Conservation (phyloP, 1,140 invertebrate genomes). For the Maconellicoccus hirsutus region DNA sequence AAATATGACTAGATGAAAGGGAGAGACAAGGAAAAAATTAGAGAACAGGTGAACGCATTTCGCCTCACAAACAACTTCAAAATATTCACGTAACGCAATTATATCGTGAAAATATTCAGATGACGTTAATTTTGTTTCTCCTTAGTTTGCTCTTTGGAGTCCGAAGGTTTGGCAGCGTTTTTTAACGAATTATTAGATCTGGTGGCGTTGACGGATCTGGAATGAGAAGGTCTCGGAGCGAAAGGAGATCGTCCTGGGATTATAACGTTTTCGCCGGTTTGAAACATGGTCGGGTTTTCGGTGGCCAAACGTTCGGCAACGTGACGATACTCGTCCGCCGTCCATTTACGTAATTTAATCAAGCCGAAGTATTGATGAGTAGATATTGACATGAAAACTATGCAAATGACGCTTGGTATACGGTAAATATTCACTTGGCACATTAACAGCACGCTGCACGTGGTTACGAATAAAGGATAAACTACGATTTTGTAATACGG, state of each 20-base stretch:
- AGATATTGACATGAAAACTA: background rate
- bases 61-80: background rate
- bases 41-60: no score
- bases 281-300: no score
- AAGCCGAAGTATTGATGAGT: background rate
- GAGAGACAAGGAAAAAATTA: background rate
- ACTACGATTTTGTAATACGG: background rate
- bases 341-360: background rate
- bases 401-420: background rate
- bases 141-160: background rate
- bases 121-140: background rate
- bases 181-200: background rate
- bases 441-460: background rate
- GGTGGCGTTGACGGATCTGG: background rate
- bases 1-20: background rate
- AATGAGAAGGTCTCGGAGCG: background rate
- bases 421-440: slow-evolving; percentile 11
- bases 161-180: background rate
- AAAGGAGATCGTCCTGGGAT: background rate
- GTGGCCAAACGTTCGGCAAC: no score
- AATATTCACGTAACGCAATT: no score
- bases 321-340: background rate
- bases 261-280: no score
- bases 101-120: background rate
- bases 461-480: background rate